Evolutionary conservation across 2,113 vertebrate genomes (phyloP).

Genomic region (Cryptotis parvus): DNA sequence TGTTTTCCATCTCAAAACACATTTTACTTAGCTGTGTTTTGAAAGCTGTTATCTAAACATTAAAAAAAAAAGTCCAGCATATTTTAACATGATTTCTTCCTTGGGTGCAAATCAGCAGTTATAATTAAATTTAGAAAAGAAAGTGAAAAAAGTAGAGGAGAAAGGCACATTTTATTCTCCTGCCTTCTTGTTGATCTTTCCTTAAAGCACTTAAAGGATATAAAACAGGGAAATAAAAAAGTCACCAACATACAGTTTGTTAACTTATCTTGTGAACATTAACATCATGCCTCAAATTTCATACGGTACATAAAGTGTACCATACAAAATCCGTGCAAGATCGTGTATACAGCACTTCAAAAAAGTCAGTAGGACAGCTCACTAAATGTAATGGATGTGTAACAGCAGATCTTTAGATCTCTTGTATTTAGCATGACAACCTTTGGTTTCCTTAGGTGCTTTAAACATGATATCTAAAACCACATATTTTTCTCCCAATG

Average conservation of each 20-base stretch:
- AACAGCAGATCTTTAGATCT: conserved; percentile 90
- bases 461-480: conserved; percentile 95
- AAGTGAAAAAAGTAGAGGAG: conserved; percentile 67
- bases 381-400: conserved; percentile 93
- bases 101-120: conserved; percentile 82
- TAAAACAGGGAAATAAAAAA: conserved; percentile 89
- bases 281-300: conserved; percentile 93
- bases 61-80: conserved; percentile 75
- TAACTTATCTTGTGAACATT: conserved; percentile 90
- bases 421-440: conserved; percentile 88
- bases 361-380: conserved; percentile 90
- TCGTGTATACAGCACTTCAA: conserved; percentile 90
- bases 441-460: conserved; percentile 89
- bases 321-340: conserved; percentile 82
- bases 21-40: conserved; percentile 83
- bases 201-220: conserved; percentile 79
- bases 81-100: conserved; percentile 85
- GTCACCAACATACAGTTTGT: conserved; percentile 83
- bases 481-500: conserved; percentile 89
- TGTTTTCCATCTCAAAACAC: conserved; percentile 86
- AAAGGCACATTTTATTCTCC: conserved; percentile 74
- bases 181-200: conserved; percentile 84
- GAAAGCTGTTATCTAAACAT: conserved; percentile 86
- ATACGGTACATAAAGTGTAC: conserved; percentile 90
- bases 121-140: conserved; percentile 82